Conservation (phyloP, 2,113 vertebrate species). For the Megaceryle torquata region DNA sequence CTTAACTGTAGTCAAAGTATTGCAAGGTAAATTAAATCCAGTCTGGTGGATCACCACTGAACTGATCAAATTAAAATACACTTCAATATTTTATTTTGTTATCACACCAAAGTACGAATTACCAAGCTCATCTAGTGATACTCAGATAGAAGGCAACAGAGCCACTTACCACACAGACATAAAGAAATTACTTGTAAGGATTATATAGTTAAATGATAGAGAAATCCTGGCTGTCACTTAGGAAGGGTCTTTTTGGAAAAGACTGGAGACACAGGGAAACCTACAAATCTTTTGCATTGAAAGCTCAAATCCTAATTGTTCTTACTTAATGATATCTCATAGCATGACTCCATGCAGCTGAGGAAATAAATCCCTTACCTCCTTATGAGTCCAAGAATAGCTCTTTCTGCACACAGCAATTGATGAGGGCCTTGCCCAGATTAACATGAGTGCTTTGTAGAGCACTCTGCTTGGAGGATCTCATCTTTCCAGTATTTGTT, state of each 20-base stretch:
- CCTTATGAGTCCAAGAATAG: conserved; percentile 39
- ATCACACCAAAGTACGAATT: neutral
- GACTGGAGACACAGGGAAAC: neutral
- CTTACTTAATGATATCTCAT: conserved; percentile 21
- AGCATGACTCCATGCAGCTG: conserved; percentile 32
- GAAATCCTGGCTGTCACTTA: neutral
- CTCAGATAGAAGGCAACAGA: neutral
- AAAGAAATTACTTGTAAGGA: neutral
- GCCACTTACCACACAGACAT: neutral
- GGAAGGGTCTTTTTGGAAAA: neutral
- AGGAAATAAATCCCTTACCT: conserved; percentile 54
- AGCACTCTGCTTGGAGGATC: conserved; percentile 28
- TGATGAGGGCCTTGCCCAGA: conserved; percentile 37
- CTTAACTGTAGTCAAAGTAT: neutral
- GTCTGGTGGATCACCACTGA: fast-evolving
- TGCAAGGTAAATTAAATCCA: neutral
- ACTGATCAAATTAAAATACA: neutral
- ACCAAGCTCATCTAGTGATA: neutral
- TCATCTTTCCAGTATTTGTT: conserved; percentile 32
- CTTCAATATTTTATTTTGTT: neutral
- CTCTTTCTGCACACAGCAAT: neutral
- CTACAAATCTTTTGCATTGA: neutral
- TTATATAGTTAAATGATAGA: neutral
- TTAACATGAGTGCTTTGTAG: conserved; percentile 4
- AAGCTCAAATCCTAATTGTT: conserved; percentile 20